Conservation (phyloP, 2,113 vertebrate species). For the Galbula dea region DNA sequence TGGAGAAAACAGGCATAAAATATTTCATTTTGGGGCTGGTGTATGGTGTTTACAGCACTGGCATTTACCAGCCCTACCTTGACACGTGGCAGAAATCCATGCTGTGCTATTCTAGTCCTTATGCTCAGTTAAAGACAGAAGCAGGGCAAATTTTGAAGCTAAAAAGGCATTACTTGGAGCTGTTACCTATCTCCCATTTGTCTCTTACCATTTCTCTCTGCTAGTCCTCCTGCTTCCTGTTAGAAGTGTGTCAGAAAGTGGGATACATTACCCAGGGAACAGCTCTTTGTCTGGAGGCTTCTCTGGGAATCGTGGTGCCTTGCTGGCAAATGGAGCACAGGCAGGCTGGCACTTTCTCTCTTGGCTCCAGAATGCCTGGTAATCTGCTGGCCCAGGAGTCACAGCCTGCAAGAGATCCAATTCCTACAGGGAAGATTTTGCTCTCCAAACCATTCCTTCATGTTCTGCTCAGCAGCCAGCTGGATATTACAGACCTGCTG, state of each 20-base stretch:
- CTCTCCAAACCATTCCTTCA: background rate
- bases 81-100: background rate
- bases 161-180: background rate
- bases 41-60: background rate
- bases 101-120: background rate
- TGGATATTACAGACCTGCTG: too few relatives aligned
- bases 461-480: background rate
- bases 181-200: background rate
- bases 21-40: background rate
- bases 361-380: slow-evolving; percentile 62
- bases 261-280: slow-evolving; percentile 76
- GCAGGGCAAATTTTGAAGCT: background rate
- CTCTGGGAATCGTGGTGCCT: slow-evolving; percentile 54
- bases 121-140: background rate
- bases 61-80: background rate
- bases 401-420: slow-evolving; percentile 48
- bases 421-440: background rate
- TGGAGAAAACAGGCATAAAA: slow-evolving; percentile 27
- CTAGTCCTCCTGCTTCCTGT: background rate
- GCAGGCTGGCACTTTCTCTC: slow-evolving; percentile 35
- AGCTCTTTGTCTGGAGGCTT: background rate
- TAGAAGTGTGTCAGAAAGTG: background rate
- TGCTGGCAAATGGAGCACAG: slow-evolving; percentile 72
- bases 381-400: slow-evolving; percentile 71
- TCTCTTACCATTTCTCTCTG: background rate